Percentiles rank a stretch among this genome's conserved stretches.
Evolutionary conservation across 2,797 vertebrate species (phyloP).

Genomic region (Oryzias dopingdopingensis): DNA sequence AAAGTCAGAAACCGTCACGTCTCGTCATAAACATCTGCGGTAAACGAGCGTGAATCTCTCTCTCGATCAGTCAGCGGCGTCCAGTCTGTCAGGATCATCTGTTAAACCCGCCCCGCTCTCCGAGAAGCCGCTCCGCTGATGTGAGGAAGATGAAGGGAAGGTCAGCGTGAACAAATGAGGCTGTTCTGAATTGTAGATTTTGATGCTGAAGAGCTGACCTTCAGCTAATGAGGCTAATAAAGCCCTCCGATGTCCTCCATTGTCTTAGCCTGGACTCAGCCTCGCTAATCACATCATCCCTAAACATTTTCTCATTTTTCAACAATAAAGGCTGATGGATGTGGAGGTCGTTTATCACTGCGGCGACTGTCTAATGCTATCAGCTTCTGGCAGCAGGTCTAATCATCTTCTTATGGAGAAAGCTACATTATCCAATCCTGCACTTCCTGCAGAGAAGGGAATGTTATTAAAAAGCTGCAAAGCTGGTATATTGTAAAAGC

Average conservation of each 20-base stretch:
- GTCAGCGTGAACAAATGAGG: conserved; percentile 40
- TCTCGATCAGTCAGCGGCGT: background rate
- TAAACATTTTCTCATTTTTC: conserved; percentile 46
- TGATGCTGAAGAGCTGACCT: conserved; percentile 38
- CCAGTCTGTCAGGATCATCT: conserved; percentile 7
- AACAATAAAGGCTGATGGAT: conserved; percentile 56
- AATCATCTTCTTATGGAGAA: conserved; percentile 66
- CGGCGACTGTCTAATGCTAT: conserved; percentile 56
- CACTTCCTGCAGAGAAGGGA: conserved; percentile 64
- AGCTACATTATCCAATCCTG: conserved; percentile 66
- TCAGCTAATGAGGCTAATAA: conserved; percentile 52
- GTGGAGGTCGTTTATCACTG: conserved; percentile 62
- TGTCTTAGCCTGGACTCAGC: conserved; percentile 27
- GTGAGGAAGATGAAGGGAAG: conserved; percentile 42
- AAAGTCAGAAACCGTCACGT: no score
- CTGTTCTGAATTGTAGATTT: conserved; percentile 27
- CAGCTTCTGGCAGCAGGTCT: conserved; percentile 63
- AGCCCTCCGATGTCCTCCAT: conserved; percentile 29
- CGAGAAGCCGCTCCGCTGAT: conserved; percentile 19
- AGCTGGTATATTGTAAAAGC: conserved; percentile 55
- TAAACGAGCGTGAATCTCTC: conserved; percentile 5
- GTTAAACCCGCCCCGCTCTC: conserved; percentile 1
- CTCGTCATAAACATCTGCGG: no score
- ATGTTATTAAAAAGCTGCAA: conserved; percentile 73
- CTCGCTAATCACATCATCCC: conserved; percentile 54